Evolutionary conservation across 2,888 invertebrate genomes (phyloP), one percentile per base, ranked within the genome.

Genomic region (Cremastinae sp.): DNA sequence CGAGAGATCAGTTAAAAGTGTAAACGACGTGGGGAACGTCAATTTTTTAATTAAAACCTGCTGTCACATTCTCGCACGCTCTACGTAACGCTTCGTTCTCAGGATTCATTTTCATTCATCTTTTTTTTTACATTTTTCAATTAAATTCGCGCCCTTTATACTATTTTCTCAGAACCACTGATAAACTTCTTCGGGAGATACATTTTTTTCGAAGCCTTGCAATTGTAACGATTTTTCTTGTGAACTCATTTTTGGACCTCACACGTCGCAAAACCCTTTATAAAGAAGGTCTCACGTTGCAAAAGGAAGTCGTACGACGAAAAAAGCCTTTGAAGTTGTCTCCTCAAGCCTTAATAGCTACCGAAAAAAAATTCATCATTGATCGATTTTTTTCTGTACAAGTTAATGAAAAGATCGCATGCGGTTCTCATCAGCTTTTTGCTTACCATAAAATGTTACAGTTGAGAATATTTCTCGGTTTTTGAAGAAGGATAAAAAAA

Each of bases 21-120:
- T 56, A 47, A 47, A 66, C 49, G 45, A 53, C 45, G 41, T 65
- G 62, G 5, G 28, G 5, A 14, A 16, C 39, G 51, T 75, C 71
- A 75, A 80, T 78, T 83, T 79, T 83, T 84, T 83, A 84, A 84
- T 84, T 83, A 83, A 84, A 84, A 78, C 74, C 77, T 58, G 58
- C 79, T 78, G 78, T 74, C 61, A 66, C 66, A 37, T 65, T 59
- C 66, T 18, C 45, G 37, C 39, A 28, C 43, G 51, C 22, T 41
- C 51, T 14, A 66, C 18, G 47, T 37, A 45, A 56, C 55, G 51
- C 18, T 53, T n/a, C 18, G 51, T n/a, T 43, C 16, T 20, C 37
- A 39, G 62, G 78, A 82, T 83, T 79, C 79, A 76, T 75, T 73
- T 47, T 47, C 9, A 47, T 16, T 14, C 14, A 45, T 47, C 35